Conservation (phyloP, 2,888 invertebrate species). For the Acronicta alni region DNA sequence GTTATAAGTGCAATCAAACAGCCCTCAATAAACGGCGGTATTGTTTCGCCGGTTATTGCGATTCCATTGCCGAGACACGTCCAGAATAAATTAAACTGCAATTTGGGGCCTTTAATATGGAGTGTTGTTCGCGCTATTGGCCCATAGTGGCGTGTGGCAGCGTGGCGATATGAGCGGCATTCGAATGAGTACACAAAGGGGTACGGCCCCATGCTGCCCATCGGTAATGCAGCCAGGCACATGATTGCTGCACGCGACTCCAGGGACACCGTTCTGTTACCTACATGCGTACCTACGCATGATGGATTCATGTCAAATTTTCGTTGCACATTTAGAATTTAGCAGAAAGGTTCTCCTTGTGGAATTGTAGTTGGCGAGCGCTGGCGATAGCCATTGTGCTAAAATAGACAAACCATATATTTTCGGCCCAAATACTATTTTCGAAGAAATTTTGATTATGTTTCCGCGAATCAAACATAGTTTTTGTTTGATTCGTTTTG, state of each 20-base stretch:
- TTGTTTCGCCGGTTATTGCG: constrained; percentile 87
- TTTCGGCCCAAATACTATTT: constrained; percentile 16
- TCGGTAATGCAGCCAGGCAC: constrained; percentile 78
- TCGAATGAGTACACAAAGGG: constrained; percentile 86
- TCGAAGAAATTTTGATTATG: constrained; percentile 12
- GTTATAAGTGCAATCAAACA: constrained; percentile 76
- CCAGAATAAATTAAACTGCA: constrained; percentile 88
- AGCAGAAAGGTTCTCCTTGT: constrained; percentile 29
- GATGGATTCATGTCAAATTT: constrained; percentile 59
- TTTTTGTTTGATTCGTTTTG: no score
- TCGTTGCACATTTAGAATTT: constrained; percentile 49
- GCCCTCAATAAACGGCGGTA: constrained; percentile 79
- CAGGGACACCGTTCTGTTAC: constrained; percentile 64
- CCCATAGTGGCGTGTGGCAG: constrained; percentile 76
- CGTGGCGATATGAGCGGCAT: constrained; percentile 83
- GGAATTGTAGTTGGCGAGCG: constrained; percentile 26
- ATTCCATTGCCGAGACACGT: constrained; percentile 88
- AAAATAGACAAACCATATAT: constrained; percentile 28
- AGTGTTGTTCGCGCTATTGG: constrained; percentile 86
- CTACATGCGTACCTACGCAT: constrained; percentile 53
- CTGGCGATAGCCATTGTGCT: constrained; percentile 22
- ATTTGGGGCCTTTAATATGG: constrained; percentile 88
- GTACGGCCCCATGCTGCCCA: constrained; percentile 66
- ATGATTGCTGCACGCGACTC: constrained; percentile 73
- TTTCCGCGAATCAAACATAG: neutral